Conservation (phyloP, 2,113 vertebrate genomes). For the Ardeotis arabs region DNA sequence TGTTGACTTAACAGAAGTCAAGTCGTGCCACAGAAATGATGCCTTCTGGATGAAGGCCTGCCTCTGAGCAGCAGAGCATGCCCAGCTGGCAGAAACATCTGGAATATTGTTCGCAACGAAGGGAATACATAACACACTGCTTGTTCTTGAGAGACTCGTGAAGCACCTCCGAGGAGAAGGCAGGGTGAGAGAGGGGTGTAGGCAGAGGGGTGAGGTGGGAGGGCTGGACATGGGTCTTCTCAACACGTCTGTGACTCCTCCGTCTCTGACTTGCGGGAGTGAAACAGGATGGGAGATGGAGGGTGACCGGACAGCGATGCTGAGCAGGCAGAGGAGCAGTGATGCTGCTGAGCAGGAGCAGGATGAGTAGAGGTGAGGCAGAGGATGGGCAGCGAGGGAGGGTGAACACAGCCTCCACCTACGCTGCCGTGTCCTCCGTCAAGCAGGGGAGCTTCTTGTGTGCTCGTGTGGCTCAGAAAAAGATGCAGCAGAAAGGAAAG, state of each 20-base stretch:
- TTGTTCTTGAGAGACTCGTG: too few relatives aligned
- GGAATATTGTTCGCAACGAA: neutral
- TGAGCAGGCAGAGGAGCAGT: neutral
- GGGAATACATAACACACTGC: too few relatives aligned
- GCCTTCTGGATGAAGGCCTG: too few relatives aligned
- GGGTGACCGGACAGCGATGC: neutral
- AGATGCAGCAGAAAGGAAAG: neutral
- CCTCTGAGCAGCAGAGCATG: neutral
- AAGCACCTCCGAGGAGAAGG: too few relatives aligned
- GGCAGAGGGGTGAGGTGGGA: neutral
- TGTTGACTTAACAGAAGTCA: neutral
- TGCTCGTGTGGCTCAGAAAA: neutral
- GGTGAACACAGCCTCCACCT: fast-evolving
- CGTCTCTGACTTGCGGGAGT: fast-evolving
- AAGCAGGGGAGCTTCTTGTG: neutral
- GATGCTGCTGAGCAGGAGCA: neutral
- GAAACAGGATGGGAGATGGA: too few relatives aligned
- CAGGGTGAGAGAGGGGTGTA: too few relatives aligned
- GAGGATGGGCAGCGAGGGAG: neutral
- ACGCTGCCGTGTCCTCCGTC: fast-evolving
- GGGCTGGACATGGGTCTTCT: neutral
- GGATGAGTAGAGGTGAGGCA: neutral
- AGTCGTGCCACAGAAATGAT: fast-evolving
- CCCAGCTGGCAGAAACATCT: neutral
- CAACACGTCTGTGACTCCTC: neutral